These are phyloP conservation scores for Neodiprion pinetum DNA, from an alignment of 1,140 invertebrate species.

Conservation along the genomic window DNA sequence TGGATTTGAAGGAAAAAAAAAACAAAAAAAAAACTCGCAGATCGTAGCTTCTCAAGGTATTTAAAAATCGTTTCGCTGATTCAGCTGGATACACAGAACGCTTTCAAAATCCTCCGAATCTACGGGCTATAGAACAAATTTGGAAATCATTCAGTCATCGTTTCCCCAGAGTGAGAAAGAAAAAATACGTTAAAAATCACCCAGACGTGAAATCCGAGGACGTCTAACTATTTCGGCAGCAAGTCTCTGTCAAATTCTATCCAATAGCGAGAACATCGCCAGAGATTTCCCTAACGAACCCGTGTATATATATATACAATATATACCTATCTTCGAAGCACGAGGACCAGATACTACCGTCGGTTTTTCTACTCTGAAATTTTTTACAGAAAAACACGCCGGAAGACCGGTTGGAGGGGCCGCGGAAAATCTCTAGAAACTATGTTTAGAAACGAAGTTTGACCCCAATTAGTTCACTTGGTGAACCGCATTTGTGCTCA, in stretches of 20 bases:
- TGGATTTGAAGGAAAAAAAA: too few species aligned
- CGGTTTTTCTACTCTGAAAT: too few species aligned
- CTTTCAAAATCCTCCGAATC: background rate
- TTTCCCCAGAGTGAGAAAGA: background rate
- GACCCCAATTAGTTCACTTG: constrained; percentile 15
- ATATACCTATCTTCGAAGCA: too few species aligned
- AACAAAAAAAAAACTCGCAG: background rate
- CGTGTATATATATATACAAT: too few species aligned
- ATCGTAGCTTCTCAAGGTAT: too few species aligned
- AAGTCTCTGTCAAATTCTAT: background rate
- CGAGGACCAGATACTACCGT: too few species aligned
- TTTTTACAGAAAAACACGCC: constrained; percentile 19
- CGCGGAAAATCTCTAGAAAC: constrained; percentile 35
- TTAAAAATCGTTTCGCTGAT: too few species aligned
- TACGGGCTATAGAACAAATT: background rate
- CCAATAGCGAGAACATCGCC: too few species aligned
- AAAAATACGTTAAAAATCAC: too few species aligned
- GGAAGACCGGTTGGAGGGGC: constrained; percentile 45
- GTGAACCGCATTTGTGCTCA: constrained; percentile 1
- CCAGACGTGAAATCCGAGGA: too few species aligned
- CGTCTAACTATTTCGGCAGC: background rate
- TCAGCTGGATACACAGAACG: too few species aligned
- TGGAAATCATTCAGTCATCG: background rate
- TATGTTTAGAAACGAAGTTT: constrained; percentile 31
- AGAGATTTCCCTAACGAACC: too few species aligned